Evolutionary conservation across 1,140 invertebrate species (phyloP).

Genomic region (Drosophila takahashii): DNA sequence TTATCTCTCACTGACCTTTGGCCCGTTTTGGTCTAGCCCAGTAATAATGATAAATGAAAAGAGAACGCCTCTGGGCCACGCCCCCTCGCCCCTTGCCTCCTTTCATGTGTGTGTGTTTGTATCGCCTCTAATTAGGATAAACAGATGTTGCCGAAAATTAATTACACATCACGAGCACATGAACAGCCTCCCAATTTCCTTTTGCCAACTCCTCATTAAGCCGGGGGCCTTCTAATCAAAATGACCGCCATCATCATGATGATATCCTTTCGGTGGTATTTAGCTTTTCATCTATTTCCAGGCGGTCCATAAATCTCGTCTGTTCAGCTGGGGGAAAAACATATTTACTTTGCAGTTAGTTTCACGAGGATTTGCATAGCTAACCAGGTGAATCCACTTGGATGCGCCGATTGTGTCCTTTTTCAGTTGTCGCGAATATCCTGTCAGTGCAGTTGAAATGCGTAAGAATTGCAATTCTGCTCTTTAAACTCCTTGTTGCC

Average conservation of each 20-base stretch:
- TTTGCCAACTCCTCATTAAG: slow-evolving; percentile 9
- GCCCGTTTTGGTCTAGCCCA: slow-evolving; percentile 9
- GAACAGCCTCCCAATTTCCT: slow-evolving; percentile 23
- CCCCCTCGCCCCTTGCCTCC: background rate
- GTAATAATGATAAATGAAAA: slow-evolving; percentile 61
- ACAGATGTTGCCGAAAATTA: slow-evolving; percentile 79
- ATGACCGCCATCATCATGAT: slow-evolving; percentile 40
- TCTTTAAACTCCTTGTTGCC: slow-evolving; percentile 12
- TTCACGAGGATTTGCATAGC: slow-evolving; percentile 62
- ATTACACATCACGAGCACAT: slow-evolving; percentile 76
- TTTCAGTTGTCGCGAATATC: slow-evolving; percentile 8
- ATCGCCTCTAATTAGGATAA: slow-evolving; percentile 75
- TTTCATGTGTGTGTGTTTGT: slow-evolving; percentile 39
- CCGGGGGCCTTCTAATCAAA: slow-evolving; percentile 41
- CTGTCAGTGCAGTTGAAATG: background rate
- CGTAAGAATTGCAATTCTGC: slow-evolving; percentile 44
- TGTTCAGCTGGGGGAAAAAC: slow-evolving; percentile 2
- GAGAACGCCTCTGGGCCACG: slow-evolving; percentile 21
- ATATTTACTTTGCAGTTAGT: slow-evolving; percentile 20
- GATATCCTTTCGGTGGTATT: slow-evolving; percentile 23
- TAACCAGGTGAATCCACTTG: slow-evolving; percentile 50
- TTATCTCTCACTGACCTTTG: slow-evolving; percentile 28
- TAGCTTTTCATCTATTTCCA: slow-evolving; percentile 18
- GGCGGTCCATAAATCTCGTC: slow-evolving; percentile 54
- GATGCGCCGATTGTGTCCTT: slow-evolving; percentile 27